Conservation (phyloP, 2,113 vertebrate genomes). For the Serilophus lunatus region DNA sequence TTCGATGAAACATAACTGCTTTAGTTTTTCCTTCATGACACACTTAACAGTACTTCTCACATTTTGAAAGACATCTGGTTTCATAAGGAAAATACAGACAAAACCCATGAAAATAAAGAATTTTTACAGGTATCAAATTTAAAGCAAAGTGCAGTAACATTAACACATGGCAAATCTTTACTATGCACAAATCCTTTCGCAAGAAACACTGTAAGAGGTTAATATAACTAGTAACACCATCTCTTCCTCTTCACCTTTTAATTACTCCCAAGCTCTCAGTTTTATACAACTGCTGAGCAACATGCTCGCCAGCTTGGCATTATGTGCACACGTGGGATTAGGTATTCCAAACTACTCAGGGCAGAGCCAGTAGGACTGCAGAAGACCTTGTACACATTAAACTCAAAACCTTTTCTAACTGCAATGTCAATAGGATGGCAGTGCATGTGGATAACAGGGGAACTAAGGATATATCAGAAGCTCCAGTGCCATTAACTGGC, state of each 20-base stretch:
- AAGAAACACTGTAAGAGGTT: not conserved
- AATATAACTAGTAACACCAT: not conserved
- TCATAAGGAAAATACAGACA: slow-evolving; percentile 5
- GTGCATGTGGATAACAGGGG: not conserved
- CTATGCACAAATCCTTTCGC: not conserved
- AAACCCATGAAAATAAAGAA: not conserved
- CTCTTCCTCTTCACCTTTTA: not conserved
- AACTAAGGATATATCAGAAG: not conserved
- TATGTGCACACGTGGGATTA: not conserved
- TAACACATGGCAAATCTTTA: not conserved
- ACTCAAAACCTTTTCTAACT: not conserved
- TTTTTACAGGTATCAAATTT: not conserved
- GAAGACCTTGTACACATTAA: not conserved
- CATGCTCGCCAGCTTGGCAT: not conserved
- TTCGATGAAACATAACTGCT: not conserved
- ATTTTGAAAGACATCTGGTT: not conserved
- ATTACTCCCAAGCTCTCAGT: not conserved
- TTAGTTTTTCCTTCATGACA: slow-evolving; percentile 18
- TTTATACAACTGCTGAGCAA: not conserved
- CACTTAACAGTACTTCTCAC: not conserved
- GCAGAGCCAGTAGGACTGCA: not conserved
- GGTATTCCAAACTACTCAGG: not conserved
- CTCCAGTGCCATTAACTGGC: not conserved
- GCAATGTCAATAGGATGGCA: not conserved
- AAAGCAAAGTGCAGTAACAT: not conserved